A percentile compares a stretch with the other conserved stretches of the same genome.
phyloP scores from a whole-genome alignment of 1,140 invertebrate genomes.

The Argopecten irradians region DNA sequence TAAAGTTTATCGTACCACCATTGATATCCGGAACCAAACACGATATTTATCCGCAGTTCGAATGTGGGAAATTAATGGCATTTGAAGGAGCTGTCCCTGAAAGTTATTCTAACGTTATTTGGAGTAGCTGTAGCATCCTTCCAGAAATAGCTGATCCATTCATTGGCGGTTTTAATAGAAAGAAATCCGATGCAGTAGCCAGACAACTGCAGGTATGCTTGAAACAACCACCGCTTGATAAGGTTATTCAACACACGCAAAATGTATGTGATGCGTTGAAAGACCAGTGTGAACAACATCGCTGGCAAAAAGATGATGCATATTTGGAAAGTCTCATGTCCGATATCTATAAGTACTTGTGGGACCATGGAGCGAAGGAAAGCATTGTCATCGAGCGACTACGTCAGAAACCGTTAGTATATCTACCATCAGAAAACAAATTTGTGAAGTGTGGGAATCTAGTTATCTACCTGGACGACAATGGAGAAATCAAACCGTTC shows the following conservation, averaged over 20 bases:
- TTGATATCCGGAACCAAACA: background rate
- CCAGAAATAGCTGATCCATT: conserved; percentile 38
- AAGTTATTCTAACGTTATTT: conserved; percentile 39
- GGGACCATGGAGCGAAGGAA: background rate
- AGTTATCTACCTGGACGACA: conserved; percentile 52
- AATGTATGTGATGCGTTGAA: conserved; percentile 43
- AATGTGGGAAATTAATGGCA: conserved; percentile 31
- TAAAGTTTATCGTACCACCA: conserved; percentile 54
- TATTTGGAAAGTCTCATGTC: conserved; percentile 39
- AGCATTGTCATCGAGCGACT: background rate
- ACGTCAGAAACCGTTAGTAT: conserved; percentile 43
- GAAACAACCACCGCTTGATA: conserved; percentile 23
- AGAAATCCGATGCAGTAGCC: background rate
- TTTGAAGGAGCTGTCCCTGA: conserved; percentile 37
- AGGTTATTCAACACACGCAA: conserved; percentile 44
- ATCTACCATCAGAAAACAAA: conserved; percentile 33
- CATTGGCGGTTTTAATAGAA: background rate
- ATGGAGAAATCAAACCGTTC: conserved; percentile 57
- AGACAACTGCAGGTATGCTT: conserved; percentile 34
- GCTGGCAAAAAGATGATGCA: background rate
- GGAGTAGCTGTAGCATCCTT: conserved; percentile 52
- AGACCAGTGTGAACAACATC: conserved; percentile 30
- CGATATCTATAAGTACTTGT: conserved; percentile 45
- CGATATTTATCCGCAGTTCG: conserved; percentile 15
- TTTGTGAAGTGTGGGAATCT: conserved; percentile 56